These are phyloP conservation scores for Bombycilla garrulus DNA, from an alignment of 2,113 vertebrate species.

Conservation along the genomic window DNA sequence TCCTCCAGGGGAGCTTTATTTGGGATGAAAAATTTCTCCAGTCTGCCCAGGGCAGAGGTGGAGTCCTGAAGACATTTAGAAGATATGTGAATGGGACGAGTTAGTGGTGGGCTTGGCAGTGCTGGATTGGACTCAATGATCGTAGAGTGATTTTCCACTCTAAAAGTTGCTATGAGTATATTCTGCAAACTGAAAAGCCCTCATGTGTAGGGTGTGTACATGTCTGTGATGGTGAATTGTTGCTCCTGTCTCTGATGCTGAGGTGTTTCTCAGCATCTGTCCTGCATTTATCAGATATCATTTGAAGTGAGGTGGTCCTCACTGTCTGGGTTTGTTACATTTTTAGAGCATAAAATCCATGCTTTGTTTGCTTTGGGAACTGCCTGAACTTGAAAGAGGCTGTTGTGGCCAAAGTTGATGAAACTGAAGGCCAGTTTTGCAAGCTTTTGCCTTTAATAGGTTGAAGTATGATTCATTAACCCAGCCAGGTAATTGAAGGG, in stretches of 20 bases:
- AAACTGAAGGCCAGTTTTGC: too few species aligned
- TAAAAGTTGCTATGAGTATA: background rate
- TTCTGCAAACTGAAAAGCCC: background rate
- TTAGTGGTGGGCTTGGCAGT: background rate
- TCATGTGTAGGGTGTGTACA: rapidly evolving
- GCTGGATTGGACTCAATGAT: background rate
- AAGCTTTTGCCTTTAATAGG: too few species aligned
- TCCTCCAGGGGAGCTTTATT: too few species aligned
- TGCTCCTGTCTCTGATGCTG: background rate
- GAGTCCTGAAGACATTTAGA: background rate
- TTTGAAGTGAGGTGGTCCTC: background rate
- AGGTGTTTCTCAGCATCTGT: background rate
- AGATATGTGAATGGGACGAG: too few species aligned
- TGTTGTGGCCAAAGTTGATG: too few species aligned
- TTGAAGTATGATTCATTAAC: background rate
- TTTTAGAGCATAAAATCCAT: background rate
- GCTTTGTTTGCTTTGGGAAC: background rate
- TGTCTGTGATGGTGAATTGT: background rate
- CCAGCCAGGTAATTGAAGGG: background rate
- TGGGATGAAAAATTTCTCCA: too few species aligned
- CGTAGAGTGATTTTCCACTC: background rate
- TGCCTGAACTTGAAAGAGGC: background rate
- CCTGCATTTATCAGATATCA: background rate
- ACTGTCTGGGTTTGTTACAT: background rate
- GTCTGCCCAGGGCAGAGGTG: background rate